Evolutionary conservation across 2,888 invertebrate species (phyloP).

Genomic region (Ectemnius lituratus): DNA sequence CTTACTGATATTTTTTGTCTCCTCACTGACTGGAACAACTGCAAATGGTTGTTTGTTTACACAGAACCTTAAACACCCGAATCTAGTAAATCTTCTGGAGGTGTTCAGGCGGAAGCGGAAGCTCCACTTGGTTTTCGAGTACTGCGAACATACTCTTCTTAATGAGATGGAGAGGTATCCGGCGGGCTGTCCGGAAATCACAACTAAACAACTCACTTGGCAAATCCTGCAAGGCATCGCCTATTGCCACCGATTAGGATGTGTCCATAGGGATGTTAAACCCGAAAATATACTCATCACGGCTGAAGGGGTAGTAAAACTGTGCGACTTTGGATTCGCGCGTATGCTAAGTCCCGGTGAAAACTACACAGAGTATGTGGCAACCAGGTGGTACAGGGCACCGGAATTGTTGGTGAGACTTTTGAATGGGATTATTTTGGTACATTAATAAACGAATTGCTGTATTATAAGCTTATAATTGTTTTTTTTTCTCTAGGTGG

Average conservation of each 20-base stretch:
- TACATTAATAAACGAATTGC: neutral
- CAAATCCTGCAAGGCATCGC: conserved; percentile 97
- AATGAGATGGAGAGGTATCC: conserved; percentile 97
- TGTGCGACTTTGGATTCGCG: conserved; percentile 99
- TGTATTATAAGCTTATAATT: neutral
- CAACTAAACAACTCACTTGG: conserved; percentile 95
- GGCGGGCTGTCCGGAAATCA: conserved; percentile 92
- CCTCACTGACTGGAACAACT: too few relatives aligned
- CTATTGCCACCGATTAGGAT: conserved; percentile 98
- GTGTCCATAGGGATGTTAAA: conserved; percentile 98
- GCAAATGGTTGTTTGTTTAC: conserved; percentile 60
- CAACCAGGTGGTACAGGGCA: conserved; percentile 98
- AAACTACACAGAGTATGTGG: conserved; percentile 99
- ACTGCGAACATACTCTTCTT: conserved; percentile 97
- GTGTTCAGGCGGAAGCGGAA: conserved; percentile 97
- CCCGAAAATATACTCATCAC: conserved; percentile 99
- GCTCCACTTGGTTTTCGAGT: conserved; percentile 98
- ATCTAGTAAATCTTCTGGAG: conserved; percentile 97
- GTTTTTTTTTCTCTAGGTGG: conserved; percentile 81
- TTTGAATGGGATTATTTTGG: neutral
- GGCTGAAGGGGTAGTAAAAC: conserved; percentile 94
- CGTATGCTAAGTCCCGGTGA: conserved; percentile 97
- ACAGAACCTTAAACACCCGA: conserved; percentile 98
- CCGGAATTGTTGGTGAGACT: conserved; percentile 88
- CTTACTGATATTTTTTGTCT: neutral